Conservation (phyloP, 2,888 invertebrate genomes). For the Atherix ibis region DNA sequence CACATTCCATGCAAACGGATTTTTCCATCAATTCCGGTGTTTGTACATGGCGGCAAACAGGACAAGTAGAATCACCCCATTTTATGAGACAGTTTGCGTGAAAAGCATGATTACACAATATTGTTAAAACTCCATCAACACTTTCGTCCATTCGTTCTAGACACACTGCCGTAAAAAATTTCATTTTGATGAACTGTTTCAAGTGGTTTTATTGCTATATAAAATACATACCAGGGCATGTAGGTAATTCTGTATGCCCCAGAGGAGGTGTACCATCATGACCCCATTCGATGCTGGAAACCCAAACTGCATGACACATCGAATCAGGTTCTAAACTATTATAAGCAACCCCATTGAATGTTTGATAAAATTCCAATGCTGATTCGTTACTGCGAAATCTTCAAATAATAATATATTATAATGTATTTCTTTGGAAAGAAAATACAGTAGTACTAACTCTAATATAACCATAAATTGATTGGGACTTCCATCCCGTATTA, state of each 20-base stretch:
- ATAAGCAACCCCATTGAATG: slow-evolving; percentile 84
- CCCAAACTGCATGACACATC: slow-evolving; percentile 88
- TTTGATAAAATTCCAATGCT: slow-evolving; percentile 81
- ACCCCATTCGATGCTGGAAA: slow-evolving; percentile 78
- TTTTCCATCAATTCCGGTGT: slow-evolving; percentile 40
- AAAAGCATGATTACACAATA: slow-evolving; percentile 96
- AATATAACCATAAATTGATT: slow-evolving; percentile 97
- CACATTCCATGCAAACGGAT: slow-evolving; percentile 43
- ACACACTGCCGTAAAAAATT: slow-evolving; percentile 19
- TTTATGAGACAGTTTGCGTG: slow-evolving; percentile 89
- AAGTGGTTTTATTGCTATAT: not conserved
- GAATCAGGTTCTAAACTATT: slow-evolving; percentile 86
- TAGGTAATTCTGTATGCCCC: slow-evolving; percentile 87
- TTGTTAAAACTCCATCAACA: slow-evolving; percentile 91
- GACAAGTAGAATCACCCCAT: slow-evolving; percentile 96
- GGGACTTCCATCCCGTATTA: slow-evolving; percentile 78
- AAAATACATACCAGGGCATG: slow-evolving; percentile 63
- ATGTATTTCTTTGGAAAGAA: no score
- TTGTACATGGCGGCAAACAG: slow-evolving; percentile 74
- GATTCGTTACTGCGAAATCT: slow-evolving; percentile 57
- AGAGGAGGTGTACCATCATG: slow-evolving; percentile 54
- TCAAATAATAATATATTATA: slow-evolving; percentile 8
- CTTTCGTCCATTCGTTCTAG: slow-evolving; percentile 95
- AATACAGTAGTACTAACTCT: slow-evolving; percentile 42
- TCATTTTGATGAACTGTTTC: not conserved